Base-by-base conservation (phyloP, 2,113 vertebrate genomes). In the Andinoacara biseriatus region DNA sequence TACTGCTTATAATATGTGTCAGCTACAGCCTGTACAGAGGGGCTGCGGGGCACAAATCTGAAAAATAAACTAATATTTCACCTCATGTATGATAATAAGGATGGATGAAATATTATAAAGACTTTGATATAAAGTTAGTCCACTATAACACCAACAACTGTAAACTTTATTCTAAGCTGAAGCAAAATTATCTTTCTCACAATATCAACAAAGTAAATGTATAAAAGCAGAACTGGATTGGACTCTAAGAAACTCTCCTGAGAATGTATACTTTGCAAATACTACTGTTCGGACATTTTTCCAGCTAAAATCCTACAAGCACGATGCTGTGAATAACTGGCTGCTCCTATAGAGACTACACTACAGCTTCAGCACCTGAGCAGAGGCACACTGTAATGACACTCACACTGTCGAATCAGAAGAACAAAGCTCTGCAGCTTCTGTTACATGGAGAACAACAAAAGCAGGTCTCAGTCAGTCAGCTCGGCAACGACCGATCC, bases 351-450 rank as follows among this genome's bases (percentile, higher is more conserved):
- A 58, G 49, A 61, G 77, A 58, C 58, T 35, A 74, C 74, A 17
- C 75, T 85, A 86, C 67, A 20, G 87, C 61, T 43, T n/a, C 56
- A 85, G 84, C 81, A 74, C 20, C 83, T 57, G 76, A 87, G 75
- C 52, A n/a, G 78, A 76, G 5, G 84, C 13, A 15, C 59, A 40
- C 20, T 77, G 20, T 61, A 62, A 74, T 76, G 52, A 77, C 72
- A 86, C 89, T 89, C 61, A 82, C 89, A 24, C 62, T 5, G 86
- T 65, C 1, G 59, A 31, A 78, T 85, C 81, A 24, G 76, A 59
- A 54, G 84, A 80, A 43, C 35, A 78, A 49, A 65, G 75, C 2
- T 77, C 79, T 54, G 40, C 69, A 40, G 76, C 43, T 46, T 40
- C 13, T 31, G 58, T 20, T 49, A 18, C 2, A 24, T 3, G 15